Evolutionary conservation across 2,797 vertebrate genomes (phyloP), one percentile per base, ranked within the genome.

Genomic region (Gastrophryne carolinensis): DNA sequence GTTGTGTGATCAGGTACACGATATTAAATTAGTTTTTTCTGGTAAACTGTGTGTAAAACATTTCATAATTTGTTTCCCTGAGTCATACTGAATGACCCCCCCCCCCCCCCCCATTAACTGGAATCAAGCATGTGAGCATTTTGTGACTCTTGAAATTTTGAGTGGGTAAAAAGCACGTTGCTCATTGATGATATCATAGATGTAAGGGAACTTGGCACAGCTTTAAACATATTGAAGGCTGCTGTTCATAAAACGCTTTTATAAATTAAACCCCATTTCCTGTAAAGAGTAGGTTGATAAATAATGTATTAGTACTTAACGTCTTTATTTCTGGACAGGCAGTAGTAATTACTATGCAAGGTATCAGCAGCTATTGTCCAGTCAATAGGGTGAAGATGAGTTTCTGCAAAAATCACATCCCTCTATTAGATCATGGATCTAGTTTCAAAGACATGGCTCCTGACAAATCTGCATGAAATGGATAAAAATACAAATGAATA

Each of bases 191-290:
- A 67, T 44, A 37, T 62, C 47, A 52, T 49, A 47, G 56, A 44
- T 24, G 53, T 29, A 56, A 44, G 37, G 61, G 49, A 3, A 57
- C 75, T 72, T 65, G 60, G 75, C 75, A 57, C n/a, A 47, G 29
- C 12, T 52, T 39, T 26, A 66, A 21, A 29, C 32, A 35, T 26
- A 63, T 53, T 12, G 15, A 76, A 70, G 53, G 26, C 15, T 53
- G 34, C 57, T 69, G 34, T 70, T 54, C 57, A 56, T 76, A 68
- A 61, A 75, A 53, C 56, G 73, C 47, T 41, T 76, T 76, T 52
- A 49, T 41, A 70, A 69, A 62, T 62, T 3, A 27, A 56, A 57
- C 34, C 11, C 54, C 37, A 64, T 71, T 77, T 71, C 66, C 74
- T 71, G 74, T 69, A 62, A 76, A 62, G 27, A 5, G 61, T 58